Evolutionary conservation across 2,113 vertebrate species (phyloP), one percentile per base, ranked within the genome.

Genomic region (Irena cyanogastra): DNA sequence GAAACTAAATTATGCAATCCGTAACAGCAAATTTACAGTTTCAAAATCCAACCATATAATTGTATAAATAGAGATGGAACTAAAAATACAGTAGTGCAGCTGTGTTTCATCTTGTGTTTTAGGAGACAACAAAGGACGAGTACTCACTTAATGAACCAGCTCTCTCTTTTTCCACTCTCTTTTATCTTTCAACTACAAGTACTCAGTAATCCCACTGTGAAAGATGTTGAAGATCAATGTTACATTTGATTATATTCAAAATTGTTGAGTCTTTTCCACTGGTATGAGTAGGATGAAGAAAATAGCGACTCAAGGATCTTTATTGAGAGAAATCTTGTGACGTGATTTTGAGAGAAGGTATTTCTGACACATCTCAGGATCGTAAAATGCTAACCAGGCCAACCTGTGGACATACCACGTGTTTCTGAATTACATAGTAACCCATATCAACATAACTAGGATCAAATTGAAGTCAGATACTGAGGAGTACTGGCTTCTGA

Each of bases 31-130:
- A 89, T 44, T 41, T 74, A 78, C 54, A 75, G 56, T 71, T 92
- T 82, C 57, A 56, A 90, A 83, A 89, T 68, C 16, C 64, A 81
- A 28, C 39, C 53, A 17, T 64, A 52, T 81, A 23, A 52, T 71
- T 71, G 37, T 41, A 49, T 56, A 86, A 83, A 76, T 75, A 82
- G 31, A 84, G 17, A 37, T 68, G 26, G 35, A 66, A 84, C 82
- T 94, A 93, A 90, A 93, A 90, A 68, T 81, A 68, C 30, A 60
- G 65, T 37, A 69, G 63, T 39, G 83, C 52, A 92, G 44, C 53
- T 71, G 92, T 97, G 72, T 97, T 97, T 96, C 83, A 82, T 97
- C 92, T 93, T 27, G 6, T 95, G 33, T 80, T 95, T 95, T 90
- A 89, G 57, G 59, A 95, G 53, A 30, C 50, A 95, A 50, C 52